Evolutionary conservation across 2,797 vertebrate species (phyloP), one percentile per base, ranked within the genome.

Genomic region (Phataginus tetradactyla): DNA sequence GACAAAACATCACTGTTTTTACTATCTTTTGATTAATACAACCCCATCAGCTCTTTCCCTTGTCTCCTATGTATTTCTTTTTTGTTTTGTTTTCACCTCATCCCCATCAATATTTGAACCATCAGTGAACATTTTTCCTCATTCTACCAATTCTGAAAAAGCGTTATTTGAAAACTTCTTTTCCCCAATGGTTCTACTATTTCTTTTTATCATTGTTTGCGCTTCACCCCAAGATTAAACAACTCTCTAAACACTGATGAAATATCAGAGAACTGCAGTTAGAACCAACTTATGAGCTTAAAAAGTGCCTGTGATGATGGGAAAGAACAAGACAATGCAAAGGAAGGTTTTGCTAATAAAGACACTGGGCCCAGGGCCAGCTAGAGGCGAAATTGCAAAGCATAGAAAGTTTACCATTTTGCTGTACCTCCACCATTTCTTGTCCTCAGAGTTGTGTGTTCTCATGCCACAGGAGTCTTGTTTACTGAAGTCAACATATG

Each of bases 221-320:
- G 32, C 37, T 94, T 92, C n/a, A 95, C 78, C 12, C 17, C n/a
- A 84, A 88, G 71, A 94, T 83, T 83, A 92, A 96, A 86, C 68
- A 95, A 45, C 57, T 79, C 63, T 89, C 57, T 57, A 78, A 79
- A 61, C 64, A 57, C 55, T 34, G 42, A 32, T 83, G 90, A 91
- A 96, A 84, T 94, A 90, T 68, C 25, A 75, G 59, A 86, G 20
- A 79, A 79, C 4, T 55, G n/a, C 29, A 77, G 69, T 55, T 68
- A 75, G 34, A 94, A 66, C 21, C 49, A 92, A 23, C 32, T 78
- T 89, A 57, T 21, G 27, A 53, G 42, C 61, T 94, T 91, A 77
- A 92, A n/a, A 94, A 93, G 63, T 71, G 27, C 15, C 42, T 92
- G 18, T 78, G 53, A 57, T 39, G 32, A 61, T 63, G 49, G 14